Conservation (phyloP, 2,888 invertebrate genomes). For the Dolomedes plantarius region DNA sequence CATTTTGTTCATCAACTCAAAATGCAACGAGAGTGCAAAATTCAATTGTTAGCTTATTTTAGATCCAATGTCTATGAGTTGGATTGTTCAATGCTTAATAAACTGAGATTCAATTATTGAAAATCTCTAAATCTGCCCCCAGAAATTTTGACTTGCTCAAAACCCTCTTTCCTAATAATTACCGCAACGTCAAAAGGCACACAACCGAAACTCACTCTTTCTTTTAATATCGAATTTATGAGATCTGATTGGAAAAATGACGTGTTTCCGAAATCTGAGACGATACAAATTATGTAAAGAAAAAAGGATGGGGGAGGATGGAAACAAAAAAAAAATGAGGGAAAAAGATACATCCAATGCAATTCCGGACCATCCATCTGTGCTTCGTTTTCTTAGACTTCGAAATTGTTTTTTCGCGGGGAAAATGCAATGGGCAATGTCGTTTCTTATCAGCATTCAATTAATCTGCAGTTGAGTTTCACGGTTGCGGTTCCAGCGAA, state of each 20-base stretch:
- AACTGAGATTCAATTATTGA: no score
- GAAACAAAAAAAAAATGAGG: neutral
- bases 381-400: neutral
- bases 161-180: no score
- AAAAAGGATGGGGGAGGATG: neutral
- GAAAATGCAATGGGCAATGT: neutral
- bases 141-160: no score
- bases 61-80: no score
- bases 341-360: neutral
- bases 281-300: neutral
- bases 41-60: no score
- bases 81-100: no score
- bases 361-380: neutral
- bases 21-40: no score
- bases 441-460: slow-evolving; percentile 4
- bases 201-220: no score
- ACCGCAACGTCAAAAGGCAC: no score
- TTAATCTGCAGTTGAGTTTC: neutral
- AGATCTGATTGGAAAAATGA: neutral
- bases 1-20: no score
- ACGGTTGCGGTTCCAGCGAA: neutral
- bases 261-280: neutral
- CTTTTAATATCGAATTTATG: no score
- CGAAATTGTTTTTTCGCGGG: neutral
- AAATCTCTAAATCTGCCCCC: no score